Evolutionary conservation across 2,113 vertebrate species (phyloP).

Genomic region (Eulemur rufifrons): DNA sequence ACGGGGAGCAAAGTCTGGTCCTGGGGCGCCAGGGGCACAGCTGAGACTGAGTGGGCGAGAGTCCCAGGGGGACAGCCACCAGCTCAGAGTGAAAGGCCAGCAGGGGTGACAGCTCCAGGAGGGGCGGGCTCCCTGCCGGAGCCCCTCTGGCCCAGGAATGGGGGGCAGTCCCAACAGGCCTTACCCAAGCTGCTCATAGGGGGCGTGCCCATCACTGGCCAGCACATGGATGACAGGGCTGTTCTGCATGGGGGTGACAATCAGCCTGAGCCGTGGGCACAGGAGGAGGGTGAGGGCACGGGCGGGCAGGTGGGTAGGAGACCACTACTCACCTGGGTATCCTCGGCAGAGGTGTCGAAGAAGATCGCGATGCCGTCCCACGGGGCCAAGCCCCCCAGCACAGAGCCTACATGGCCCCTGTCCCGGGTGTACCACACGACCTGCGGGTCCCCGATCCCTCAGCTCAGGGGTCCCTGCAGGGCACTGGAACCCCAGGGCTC

Average conservation of each 20-base stretch:
- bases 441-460: conserved; percentile 33
- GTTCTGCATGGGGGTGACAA: conserved; percentile 17
- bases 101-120: background rate
- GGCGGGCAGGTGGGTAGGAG: background rate
- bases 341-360: conserved; percentile 63
- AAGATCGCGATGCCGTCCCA: conserved; percentile 71
- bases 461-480: background rate
- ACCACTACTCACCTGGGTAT: conserved; percentile 45
- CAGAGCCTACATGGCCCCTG: conserved; percentile 13
- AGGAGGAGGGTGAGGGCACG: too few relatives aligned
- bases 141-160: background rate
- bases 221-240: conserved; percentile 73
- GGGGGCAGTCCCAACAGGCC: background rate
- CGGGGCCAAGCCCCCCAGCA: background rate
- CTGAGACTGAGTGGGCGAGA: background rate
- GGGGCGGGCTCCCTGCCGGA: background rate
- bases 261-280: background rate
- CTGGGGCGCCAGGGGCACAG: background rate
- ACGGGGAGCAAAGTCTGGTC: background rate
- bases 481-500: background rate
- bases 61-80: background rate
- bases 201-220: conserved; percentile 22
- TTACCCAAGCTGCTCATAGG: conserved; percentile 57
- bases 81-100: background rate
- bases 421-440: conserved; percentile 70